Percentiles rank a stretch among this genome's conserved stretches.
Conservation (phyloP, 2,888 invertebrate species). For the Dermolepida albohirtum region DNA sequence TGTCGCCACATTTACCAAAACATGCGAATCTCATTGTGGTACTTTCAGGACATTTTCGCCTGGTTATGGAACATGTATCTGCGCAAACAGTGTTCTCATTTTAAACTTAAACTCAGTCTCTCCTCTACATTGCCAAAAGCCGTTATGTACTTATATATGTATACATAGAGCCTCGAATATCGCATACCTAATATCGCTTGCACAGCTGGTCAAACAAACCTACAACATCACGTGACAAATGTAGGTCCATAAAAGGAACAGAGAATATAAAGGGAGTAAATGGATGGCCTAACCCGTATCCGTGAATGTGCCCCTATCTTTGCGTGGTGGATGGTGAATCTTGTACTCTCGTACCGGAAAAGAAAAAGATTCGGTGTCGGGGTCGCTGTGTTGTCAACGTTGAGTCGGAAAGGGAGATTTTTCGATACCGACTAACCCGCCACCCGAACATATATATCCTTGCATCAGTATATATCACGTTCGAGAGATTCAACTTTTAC, state of each 20-base stretch:
- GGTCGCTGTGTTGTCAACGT: no score
- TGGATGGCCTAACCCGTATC: constrained; percentile 29
- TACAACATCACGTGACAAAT: constrained; percentile 33
- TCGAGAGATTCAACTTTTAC: neutral
- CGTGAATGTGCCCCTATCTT: constrained; percentile 35
- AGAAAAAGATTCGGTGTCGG: constrained; percentile 18
- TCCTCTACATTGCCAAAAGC: no score
- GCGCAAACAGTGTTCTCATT: no score
- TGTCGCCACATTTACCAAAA: no score
- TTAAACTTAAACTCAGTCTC: no score
- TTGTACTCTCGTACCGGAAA: neutral
- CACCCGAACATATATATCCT: constrained; percentile 6
- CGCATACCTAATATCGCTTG: constrained; percentile 27
- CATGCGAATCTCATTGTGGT: no score
- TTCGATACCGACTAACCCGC: neutral
- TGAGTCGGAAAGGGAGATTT: neutral
- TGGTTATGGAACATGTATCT: no score
- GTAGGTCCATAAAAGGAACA: constrained; percentile 27
- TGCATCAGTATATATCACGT: constrained; percentile 15
- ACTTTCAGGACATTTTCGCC: no score
- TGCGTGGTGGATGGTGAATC: neutral
- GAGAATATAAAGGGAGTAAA: constrained; percentile 18
- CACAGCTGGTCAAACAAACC: constrained; percentile 39
- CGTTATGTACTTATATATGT: no score
- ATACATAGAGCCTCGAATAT: no score